Percentiles rank a stretch among this genome's conserved stretches.
Evolutionary conservation across 2,888 invertebrate genomes (phyloP).

Genomic region (Tribolium freemani): DNA sequence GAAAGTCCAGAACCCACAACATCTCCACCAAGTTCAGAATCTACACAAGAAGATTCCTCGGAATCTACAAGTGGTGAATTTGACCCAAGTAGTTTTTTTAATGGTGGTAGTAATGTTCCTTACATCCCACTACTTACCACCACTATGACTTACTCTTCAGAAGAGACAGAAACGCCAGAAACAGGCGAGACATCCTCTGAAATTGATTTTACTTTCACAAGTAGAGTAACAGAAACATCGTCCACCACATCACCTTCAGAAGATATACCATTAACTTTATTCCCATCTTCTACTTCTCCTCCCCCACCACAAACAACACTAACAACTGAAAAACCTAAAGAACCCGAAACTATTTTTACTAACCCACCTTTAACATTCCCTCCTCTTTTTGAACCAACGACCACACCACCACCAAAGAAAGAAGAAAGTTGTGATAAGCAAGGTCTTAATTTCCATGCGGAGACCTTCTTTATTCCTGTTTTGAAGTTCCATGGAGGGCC

Average conservation of each 20-base stretch:
- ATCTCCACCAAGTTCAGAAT: too few relatives aligned
- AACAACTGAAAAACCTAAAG: background rate
- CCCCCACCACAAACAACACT: background rate
- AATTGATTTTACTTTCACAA: background rate
- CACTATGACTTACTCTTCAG: background rate
- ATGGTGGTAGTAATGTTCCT: too few relatives aligned
- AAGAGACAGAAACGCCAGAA: background rate
- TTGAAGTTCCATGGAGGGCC: slow-evolving; percentile 47
- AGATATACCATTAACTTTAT: background rate
- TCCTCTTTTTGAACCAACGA: background rate
- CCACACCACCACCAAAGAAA: background rate
- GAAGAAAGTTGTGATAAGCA: background rate
- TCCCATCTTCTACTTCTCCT: background rate
- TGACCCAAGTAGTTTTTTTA: too few relatives aligned
- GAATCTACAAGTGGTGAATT: too few relatives aligned
- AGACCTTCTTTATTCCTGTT: slow-evolving; percentile 52
- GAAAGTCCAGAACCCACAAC: too few relatives aligned
- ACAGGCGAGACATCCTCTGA: background rate
- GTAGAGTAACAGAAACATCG: background rate
- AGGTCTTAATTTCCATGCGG: slow-evolving; percentile 14
- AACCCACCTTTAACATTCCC: background rate
- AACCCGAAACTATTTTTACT: background rate
- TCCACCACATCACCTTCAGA: background rate
- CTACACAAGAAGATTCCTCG: too few relatives aligned
- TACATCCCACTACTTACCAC: too few relatives aligned